Evolutionary conservation across 92 coral and sea anemone species (phyloP), one percentile per base, ranked within the genome.

Genomic region (Bergia puertoricense): DNA sequence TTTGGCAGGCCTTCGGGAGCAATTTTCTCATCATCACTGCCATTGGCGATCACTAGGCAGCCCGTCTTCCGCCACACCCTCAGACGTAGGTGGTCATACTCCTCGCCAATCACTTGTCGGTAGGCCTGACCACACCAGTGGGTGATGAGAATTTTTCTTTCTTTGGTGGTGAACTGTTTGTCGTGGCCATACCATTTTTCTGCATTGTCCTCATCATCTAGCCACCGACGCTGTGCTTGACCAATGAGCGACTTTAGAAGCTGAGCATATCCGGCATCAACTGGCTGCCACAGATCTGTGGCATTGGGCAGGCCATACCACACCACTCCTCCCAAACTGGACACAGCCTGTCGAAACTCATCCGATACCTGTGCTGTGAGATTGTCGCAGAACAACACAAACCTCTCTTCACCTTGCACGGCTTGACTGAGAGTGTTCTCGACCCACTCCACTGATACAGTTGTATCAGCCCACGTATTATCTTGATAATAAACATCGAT

Each of bases 381-480:
- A 37, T 88, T 79, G 90, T 88, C 86, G 68, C 90, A 88, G 79
- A 88, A 88, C 74, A 80, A 79, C 56, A 76, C 81, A 77, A 86
- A 75, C 54, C 75, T 80, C 74, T 76, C 84, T 59, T 59, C 43
- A 76, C 51, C 80, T 76, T 76, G 80, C 80, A 76, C 30, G 30
- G 51, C 80, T 76, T 76, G 65, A 56, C 65, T 56, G 65, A 56
- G 39, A 45, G 85, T 88, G 69, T 56, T 89, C 88, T 89, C 43
- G 77, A 89, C 89, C 89, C 79, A 89, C 50, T 89, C 88, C 65
- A 85, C 92, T 6, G 85, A 85, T 69, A 80, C 65, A 6, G 78
- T 78, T 85, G 86, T 90, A 65, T 90, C 92, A 18, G 86, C 89
- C 92, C 89, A 90, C 2, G 90, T 90, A 16, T 86, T 90, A 80